Percentiles rank a stretch among this genome's conserved stretches.
These are phyloP conservation scores for Spisula solida DNA, from an alignment of 2,888 invertebrate genomes.

Conservation along the genomic window DNA sequence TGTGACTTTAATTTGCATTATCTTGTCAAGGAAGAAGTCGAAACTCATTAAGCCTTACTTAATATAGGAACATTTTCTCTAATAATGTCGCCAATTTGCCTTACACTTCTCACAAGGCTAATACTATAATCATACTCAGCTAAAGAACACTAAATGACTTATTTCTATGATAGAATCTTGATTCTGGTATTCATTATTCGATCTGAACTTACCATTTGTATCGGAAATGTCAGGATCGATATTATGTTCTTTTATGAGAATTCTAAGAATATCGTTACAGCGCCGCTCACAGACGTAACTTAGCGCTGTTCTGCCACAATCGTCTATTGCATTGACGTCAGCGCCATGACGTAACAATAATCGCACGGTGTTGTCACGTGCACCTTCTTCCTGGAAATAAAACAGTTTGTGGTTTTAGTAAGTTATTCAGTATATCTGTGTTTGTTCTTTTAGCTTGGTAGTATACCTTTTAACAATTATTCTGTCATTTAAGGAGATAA, in stretches of 20 bases:
- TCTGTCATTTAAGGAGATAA: no score
- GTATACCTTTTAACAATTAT: no score
- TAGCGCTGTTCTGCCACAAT: slow-evolving; percentile 82
- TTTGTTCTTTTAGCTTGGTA: no score
- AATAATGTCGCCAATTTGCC: not conserved
- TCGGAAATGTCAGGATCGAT: slow-evolving; percentile 85
- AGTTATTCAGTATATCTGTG: no score
- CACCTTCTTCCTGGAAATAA: slow-evolving; percentile 82
- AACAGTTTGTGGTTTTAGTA: not conserved
- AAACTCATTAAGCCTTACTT: not conserved
- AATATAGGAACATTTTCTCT: not conserved
- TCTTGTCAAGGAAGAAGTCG: no score
- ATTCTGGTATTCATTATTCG: not conserved
- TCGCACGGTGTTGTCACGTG: slow-evolving; percentile 80
- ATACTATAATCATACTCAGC: not conserved
- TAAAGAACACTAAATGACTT: not conserved
- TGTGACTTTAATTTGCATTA: no score
- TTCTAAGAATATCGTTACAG: slow-evolving; percentile 84
- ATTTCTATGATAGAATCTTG: not conserved
- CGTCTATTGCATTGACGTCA: slow-evolving; percentile 84
- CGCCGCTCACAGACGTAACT: slow-evolving; percentile 86
- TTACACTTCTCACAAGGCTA: not conserved
- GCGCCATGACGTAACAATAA: slow-evolving; percentile 83
- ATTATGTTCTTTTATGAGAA: slow-evolving; percentile 83
- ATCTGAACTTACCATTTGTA: slow-evolving; percentile 76